phyloP scores from a whole-genome alignment of 2,113 vertebrate species.

The Ictidomys tridecemlineatus region DNA sequence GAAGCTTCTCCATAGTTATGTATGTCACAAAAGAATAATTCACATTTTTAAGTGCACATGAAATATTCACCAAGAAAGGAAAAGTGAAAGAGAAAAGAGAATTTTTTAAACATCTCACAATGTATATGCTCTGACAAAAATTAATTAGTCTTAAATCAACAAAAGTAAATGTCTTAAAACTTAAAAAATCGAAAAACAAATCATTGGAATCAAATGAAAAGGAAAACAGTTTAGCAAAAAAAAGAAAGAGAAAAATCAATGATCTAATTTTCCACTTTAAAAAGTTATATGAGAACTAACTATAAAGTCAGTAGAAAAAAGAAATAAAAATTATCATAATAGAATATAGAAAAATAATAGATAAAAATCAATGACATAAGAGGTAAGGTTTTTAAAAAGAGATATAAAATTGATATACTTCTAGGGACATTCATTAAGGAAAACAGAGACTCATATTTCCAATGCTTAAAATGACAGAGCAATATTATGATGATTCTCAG shows the following conservation, averaged over 20 bases:
- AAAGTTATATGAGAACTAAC: background rate
- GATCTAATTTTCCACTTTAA: background rate
- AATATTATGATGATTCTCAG: background rate
- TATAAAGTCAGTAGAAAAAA: background rate
- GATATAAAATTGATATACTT: background rate
- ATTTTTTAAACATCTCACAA: no score
- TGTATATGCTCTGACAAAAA: background rate
- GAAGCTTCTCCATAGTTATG: no score
- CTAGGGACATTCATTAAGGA: background rate
- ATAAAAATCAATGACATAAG: conserved; percentile 22
- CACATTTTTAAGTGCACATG: background rate
- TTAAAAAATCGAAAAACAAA: background rate
- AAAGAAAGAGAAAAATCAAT: no score
- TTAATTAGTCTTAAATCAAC: background rate
- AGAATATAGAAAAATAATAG: background rate
- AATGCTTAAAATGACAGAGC: background rate
- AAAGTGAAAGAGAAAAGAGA: background rate
- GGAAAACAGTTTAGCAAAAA: background rate
- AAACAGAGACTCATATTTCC: background rate
- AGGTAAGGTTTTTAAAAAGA: background rate
- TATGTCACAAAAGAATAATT: no score
- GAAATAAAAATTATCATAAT: background rate
- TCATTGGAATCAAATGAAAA: no score
- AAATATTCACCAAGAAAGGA: background rate
- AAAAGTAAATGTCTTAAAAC: background rate